Conservation (phyloP, 2,113 vertebrate species). For the Ifrita kowaldi region DNA sequence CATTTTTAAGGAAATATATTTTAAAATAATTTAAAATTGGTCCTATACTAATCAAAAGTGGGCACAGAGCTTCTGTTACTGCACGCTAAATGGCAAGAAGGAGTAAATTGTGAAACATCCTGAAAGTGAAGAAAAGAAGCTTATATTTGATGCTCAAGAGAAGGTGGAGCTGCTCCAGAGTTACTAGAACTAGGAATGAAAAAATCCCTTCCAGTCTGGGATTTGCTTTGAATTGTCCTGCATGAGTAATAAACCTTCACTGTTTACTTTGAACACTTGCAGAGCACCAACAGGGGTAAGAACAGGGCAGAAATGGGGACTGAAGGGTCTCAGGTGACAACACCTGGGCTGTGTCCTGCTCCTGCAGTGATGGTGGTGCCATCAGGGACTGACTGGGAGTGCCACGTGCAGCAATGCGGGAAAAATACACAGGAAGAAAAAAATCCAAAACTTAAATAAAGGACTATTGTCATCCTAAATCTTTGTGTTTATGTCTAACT, state of each 20-base stretch:
- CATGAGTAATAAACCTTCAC: background rate
- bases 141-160: background rate
- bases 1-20: background rate
- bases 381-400: background rate
- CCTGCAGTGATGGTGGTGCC: background rate
- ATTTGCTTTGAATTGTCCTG: background rate
- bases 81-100: background rate
- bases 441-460: background rate
- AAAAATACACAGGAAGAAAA: background rate
- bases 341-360: background rate
- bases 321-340: background rate
- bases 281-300: background rate
- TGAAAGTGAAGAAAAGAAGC: background rate
- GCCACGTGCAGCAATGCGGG: background rate
- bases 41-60: background rate
- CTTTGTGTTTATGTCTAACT: background rate
- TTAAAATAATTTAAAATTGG: background rate
- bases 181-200: background rate
- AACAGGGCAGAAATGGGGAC: background rate
- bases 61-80: background rate
- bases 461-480: accelerated
- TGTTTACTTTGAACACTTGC: background rate
- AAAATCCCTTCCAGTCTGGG: background rate
- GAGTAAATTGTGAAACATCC: background rate
- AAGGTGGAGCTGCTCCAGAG: background rate